Evolutionary conservation across 92 coral and sea anemone genomes (phyloP).

Genomic region (Zoanthus solanderi): DNA sequence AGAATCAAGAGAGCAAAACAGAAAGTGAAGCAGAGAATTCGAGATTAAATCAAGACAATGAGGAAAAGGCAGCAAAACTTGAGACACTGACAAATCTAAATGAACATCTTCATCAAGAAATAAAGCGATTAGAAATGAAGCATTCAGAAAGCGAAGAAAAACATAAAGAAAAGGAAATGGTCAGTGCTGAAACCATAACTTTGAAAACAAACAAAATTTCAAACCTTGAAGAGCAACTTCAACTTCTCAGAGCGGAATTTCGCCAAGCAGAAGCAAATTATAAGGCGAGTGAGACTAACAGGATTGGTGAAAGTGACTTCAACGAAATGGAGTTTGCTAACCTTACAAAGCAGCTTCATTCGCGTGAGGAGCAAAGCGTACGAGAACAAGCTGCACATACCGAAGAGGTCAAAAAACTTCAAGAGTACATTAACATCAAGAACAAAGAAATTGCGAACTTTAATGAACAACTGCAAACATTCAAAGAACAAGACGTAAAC

Average conservation of each 20-base stretch:
- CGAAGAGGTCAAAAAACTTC: background rate
- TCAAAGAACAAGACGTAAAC: constrained; percentile 12
- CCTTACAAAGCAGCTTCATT: constrained; percentile 9
- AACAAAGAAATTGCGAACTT: constrained; percentile 11
- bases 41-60: constrained; percentile 3
- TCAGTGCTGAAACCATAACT: background rate
- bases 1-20: constrained; percentile 14
- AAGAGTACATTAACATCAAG: background rate
- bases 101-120: background rate
- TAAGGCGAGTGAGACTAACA: constrained; percentile 9
- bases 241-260: constrained; percentile 8
- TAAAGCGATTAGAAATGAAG: constrained; percentile 1
- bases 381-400: constrained; percentile 19
- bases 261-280: constrained; percentile 27
- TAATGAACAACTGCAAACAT: constrained; percentile 5
- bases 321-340: constrained; percentile 9
- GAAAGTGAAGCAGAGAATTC: constrained; percentile 30
- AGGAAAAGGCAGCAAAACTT: background rate
- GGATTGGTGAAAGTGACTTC: constrained; percentile 27
- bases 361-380: constrained; percentile 8
- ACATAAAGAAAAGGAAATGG: constrained; percentile 18
- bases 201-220: constrained; percentile 3
- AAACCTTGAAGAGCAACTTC: constrained; percentile 18
- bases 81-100: background rate
- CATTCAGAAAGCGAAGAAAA: constrained; percentile 7